Evolutionary conservation across 2,113 vertebrate species (phyloP).

Genomic region (Rutilus rutilus): DNA sequence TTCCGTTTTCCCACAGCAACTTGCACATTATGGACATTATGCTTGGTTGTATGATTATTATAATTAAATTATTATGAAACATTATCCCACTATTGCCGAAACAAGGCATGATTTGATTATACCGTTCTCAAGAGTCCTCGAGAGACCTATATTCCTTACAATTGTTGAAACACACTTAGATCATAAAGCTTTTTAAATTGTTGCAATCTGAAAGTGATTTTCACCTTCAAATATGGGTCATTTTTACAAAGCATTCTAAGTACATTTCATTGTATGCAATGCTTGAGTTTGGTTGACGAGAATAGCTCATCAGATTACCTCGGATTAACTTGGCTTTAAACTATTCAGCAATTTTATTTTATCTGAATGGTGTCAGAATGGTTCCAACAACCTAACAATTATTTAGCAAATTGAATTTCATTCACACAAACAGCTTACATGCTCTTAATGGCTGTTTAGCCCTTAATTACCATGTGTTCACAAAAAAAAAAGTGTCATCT

Average conservation of each 20-base stretch:
- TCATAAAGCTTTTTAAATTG: background rate
- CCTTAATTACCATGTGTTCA: constrained; percentile 1
- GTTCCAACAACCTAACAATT: constrained; percentile 6
- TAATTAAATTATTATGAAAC: constrained; percentile 24
- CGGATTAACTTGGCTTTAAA: background rate
- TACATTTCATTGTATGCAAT: background rate
- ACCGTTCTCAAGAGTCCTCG: background rate
- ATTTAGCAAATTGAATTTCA: background rate
- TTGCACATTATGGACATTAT: background rate
- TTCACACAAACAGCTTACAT: constrained; percentile 15
- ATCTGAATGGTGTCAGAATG: background rate
- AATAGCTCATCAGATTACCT: background rate
- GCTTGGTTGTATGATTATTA: constrained; percentile 20
- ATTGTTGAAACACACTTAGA: background rate
- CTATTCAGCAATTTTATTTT: background rate
- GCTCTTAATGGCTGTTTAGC: background rate
- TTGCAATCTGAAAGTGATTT: background rate
- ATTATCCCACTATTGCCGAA: background rate
- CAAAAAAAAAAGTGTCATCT: constrained; percentile 2
- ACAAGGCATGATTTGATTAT: background rate
- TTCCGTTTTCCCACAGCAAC: background rate
- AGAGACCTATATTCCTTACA: background rate
- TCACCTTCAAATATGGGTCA: background rate
- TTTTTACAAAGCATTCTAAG: background rate
- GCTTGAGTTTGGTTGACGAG: background rate